Conservation (phyloP, 2,888 invertebrate species). For the Prosapia bicincta region DNA sequence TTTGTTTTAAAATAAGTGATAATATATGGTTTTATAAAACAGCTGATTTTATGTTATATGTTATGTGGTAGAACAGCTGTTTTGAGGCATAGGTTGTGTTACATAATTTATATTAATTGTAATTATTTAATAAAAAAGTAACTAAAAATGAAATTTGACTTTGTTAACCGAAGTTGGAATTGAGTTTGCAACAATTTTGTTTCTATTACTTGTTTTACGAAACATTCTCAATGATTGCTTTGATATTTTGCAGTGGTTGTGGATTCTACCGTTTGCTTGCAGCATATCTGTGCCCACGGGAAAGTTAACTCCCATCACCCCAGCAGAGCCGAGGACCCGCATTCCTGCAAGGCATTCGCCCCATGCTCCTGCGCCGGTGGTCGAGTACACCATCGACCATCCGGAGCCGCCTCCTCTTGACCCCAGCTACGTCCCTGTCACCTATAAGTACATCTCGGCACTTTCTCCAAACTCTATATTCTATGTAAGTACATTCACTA, state of each 20-base stretch:
- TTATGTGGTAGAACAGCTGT: no score
- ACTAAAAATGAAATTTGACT: no score
- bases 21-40: no score
- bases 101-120: no score
- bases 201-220: no score
- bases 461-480: conserved; percentile 35
- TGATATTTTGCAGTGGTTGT: conserved; percentile 12
- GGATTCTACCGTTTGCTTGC: conserved; percentile 9
- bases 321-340: conserved; percentile 40
- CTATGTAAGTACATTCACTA: conserved; percentile 40
- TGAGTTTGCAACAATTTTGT: no score
- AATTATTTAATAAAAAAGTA: no score
- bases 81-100: no score
- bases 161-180: no score
- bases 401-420: conserved; percentile 40
- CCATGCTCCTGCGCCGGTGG: conserved; percentile 37
- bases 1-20: no score
- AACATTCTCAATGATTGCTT: no score
- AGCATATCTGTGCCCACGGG: conserved; percentile 40
- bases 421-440: conserved; percentile 38
- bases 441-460: conserved; percentile 37
- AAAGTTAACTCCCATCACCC: conserved; percentile 39
- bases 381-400: conserved; percentile 39
- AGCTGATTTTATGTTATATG: no score
- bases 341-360: conserved; percentile 28